Base-by-base conservation (phyloP, 2,113 vertebrate species). In the Sebastes fasciatus region DNA sequence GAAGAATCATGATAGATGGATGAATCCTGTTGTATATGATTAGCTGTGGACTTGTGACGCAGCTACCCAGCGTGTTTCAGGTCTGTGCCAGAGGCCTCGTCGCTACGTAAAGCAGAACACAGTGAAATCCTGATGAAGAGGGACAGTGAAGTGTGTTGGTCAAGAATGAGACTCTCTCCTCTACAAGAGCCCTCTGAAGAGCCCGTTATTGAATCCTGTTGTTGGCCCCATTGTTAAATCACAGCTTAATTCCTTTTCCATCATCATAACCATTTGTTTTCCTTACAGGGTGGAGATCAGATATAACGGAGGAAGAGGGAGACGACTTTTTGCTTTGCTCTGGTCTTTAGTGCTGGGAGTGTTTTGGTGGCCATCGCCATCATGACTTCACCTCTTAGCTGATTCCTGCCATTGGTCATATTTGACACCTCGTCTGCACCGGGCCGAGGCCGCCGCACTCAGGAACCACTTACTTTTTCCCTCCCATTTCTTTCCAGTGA, bases 241-340 rank as follows among this genome's bases (percentile, higher is more conserved):
- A 93, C 86, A 89, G 76, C 84, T 92, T 93, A 94, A 94, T 93
- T 94, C 90, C 87, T 92, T 83, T 91, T 90, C 93, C 85, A 92
- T 93, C 91, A 94, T 91, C 89, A 91, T 91, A 93, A 90, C 92
- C 88, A 93, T 94, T 93, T 94, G 92, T 94, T 94, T 92, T 94
- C 89, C 87, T 93, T 90, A 88, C 77, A 72, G 83, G 82, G 62
- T 4, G 87, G 46, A 82, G 77, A 88, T 43, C 13, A 66, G 64
- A 23, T 55, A 42, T 65, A 69, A 45, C 80, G 46, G 63, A 74
- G 79, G 67, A 51, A 26, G 76, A 64, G 63, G 80, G 68, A 61
- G 62, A 51, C 42, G 40, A 13, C 14, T 82, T 79, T 78, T 72
- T 51, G 34, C 49, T 86, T 58, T 66, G 42, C 62, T 83, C 55